A percentile compares a stretch with the other conserved stretches of the same genome.
These are phyloP conservation scores for Craterocephalus amniculus DNA, from an alignment of 2,797 vertebrate genomes.

Conservation along the genomic window DNA sequence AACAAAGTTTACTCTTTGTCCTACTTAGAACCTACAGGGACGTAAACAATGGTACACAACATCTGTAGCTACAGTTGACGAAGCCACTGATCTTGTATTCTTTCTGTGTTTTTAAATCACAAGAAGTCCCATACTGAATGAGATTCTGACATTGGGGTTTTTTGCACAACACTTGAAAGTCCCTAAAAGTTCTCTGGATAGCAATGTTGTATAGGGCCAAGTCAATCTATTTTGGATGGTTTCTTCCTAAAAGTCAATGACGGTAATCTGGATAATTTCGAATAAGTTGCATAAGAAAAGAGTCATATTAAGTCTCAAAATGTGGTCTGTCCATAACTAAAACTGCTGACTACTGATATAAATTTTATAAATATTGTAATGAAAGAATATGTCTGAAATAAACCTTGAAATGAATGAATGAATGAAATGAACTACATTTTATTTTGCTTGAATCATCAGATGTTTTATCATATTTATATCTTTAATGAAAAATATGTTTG, in stretches of 20 bases:
- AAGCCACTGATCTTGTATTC: background rate
- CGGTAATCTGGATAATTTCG: background rate
- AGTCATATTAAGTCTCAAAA: no score
- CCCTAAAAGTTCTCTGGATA: background rate
- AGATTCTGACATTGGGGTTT: background rate
- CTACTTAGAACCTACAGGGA: background rate
- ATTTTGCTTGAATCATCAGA: no score
- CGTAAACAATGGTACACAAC: background rate
- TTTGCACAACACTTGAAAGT: background rate
- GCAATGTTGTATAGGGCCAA: background rate
- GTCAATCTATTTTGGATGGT: no score
- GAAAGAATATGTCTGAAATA: no score
- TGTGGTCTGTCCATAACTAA: no score
- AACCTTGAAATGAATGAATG: no score
- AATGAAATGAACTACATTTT: no score
- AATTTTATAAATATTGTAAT: no score
- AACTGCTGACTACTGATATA: no score
- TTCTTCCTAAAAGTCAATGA: background rate
- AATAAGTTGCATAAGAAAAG: no score
- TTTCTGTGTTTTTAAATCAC: slow-evolving; percentile 1
- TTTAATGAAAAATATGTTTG: no score
- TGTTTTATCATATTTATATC: no score
- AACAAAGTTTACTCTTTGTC: background rate
- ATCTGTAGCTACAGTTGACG: background rate
- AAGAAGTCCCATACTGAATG: background rate